Percentiles rank a stretch among this genome's conserved stretches.
Conservation (phyloP, 2,888 invertebrate species). For the Trissonchulus sp. region DNA sequence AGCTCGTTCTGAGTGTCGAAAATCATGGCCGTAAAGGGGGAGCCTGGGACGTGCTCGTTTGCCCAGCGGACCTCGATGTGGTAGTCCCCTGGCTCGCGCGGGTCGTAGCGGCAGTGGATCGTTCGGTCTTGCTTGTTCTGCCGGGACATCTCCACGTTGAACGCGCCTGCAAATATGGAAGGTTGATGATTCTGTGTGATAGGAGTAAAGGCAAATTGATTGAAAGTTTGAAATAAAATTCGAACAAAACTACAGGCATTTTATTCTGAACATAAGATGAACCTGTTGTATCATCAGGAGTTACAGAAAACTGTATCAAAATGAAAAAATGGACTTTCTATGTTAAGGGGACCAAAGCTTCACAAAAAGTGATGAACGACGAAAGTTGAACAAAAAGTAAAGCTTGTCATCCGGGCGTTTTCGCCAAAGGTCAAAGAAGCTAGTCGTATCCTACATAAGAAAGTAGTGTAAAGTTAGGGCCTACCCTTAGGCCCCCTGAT, state of each 20-base stretch:
- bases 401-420: not conserved
- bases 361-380: too few relatives aligned
- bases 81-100: constrained; percentile 97
- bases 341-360: too few relatives aligned
- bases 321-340: too few relatives aligned
- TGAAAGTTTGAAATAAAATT: not conserved
- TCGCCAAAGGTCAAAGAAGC: too few relatives aligned
- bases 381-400: not conserved
- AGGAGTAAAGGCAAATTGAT: too few relatives aligned
- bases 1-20: constrained; percentile 97
- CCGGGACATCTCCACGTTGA: constrained; percentile 97
- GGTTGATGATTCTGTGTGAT: not conserved
- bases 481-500: constrained; percentile 92
- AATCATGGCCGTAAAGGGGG: constrained; percentile 97
- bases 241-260: not conserved
- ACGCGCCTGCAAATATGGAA: constrained; percentile 78
- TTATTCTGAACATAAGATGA: too few relatives aligned
- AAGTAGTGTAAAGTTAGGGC: too few relatives aligned
- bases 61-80: constrained; percentile 96
- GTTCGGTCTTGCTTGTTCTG: constrained; percentile 96
- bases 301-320: too few relatives aligned
- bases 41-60: constrained; percentile 92
- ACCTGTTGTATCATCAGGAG: too few relatives aligned
- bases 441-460: too few relatives aligned
- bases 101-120: constrained; percentile 95